A percentile compares a stretch with the other conserved stretches of the same genome.
Evolutionary conservation across 2,888 invertebrate genomes (phyloP).

Genomic region (Dioctria linearis): DNA sequence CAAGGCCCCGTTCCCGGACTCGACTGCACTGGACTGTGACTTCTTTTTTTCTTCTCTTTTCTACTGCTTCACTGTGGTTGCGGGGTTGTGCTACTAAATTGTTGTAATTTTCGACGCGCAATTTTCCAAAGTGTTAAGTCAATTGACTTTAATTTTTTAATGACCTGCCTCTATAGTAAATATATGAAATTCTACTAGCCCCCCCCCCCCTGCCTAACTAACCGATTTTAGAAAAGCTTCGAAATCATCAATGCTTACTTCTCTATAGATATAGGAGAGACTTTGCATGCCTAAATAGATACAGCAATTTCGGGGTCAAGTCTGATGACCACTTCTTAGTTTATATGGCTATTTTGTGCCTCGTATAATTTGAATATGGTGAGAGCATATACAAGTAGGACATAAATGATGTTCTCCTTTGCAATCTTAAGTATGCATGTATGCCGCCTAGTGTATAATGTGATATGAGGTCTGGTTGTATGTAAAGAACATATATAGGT

Average conservation of each 20-base stretch:
- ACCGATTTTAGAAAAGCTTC: too few relatives aligned
- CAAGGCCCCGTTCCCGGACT: too few relatives aligned
- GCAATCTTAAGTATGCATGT: not conserved
- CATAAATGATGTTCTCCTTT: conserved; percentile 5
- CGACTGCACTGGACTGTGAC: not conserved
- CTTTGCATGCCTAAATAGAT: not conserved
- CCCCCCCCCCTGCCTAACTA: too few relatives aligned
- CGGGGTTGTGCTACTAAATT: too few relatives aligned
- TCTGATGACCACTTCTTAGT: not conserved
- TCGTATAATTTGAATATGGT: conserved; percentile 34
- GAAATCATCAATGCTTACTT: too few relatives aligned
- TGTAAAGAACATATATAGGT: too few relatives aligned
- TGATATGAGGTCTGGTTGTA: not conserved
- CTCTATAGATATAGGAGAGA: too few relatives aligned
- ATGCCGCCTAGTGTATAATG: not conserved
- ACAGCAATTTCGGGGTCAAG: not conserved
- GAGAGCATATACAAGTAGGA: not conserved
- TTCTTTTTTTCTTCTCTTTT: too few relatives aligned
- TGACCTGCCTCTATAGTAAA: conserved; percentile 2
- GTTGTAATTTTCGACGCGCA: too few relatives aligned
- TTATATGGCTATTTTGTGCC: conserved; percentile 3
- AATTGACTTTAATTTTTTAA: conserved; percentile 12
- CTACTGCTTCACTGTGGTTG: too few relatives aligned
- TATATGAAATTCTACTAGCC: not conserved
- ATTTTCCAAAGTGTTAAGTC: too few relatives aligned